Conservation (phyloP, 2,888 invertebrate genomes). For the Acrocyrtus sp. region DNA sequence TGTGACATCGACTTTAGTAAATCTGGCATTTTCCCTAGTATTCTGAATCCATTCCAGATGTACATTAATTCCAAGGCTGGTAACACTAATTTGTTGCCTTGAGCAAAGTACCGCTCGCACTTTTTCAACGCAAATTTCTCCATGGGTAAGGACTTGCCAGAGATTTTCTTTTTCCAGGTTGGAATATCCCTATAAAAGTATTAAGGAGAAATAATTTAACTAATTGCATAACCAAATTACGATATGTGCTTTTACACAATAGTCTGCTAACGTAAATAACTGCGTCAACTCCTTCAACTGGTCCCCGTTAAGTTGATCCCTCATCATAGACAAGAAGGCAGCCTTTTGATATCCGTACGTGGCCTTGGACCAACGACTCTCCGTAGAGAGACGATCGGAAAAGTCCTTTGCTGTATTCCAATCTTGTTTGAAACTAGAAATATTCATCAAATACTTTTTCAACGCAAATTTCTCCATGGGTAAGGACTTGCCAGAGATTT, state of each 20-base stretch:
- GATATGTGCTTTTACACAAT: too few species aligned
- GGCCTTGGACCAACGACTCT: constrained; percentile 92
- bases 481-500: constrained; percentile 96
- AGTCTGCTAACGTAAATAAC: constrained; percentile 76
- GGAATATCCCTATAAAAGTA: constrained; percentile 76
- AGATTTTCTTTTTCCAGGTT: constrained; percentile 81
- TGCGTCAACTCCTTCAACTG: constrained; percentile 72
- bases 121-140: constrained; percentile 96
- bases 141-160: constrained; percentile 96
- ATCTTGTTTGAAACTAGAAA: constrained; percentile 73
- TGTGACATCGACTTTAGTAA: constrained; percentile 63
- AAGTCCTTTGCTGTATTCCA: constrained; percentile 82
- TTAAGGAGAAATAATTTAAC: too few species aligned
- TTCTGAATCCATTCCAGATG: constrained; percentile 91
- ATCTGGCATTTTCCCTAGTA: constrained; percentile 77
- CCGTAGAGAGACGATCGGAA: constrained; percentile 76
- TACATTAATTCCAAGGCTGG: constrained; percentile 90
- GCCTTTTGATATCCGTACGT: constrained; percentile 93
- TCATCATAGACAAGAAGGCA: constrained; percentile 80
- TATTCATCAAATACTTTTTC: constrained; percentile 71
- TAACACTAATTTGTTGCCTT: constrained; percentile 78
- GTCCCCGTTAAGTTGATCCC: constrained; percentile 69
- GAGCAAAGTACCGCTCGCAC: constrained; percentile 80
- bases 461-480: constrained; percentile 97
- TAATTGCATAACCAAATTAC: too few species aligned